phyloP scores from a whole-genome alignment of 2,888 invertebrate species.

The Adelphocoris suturalis region DNA sequence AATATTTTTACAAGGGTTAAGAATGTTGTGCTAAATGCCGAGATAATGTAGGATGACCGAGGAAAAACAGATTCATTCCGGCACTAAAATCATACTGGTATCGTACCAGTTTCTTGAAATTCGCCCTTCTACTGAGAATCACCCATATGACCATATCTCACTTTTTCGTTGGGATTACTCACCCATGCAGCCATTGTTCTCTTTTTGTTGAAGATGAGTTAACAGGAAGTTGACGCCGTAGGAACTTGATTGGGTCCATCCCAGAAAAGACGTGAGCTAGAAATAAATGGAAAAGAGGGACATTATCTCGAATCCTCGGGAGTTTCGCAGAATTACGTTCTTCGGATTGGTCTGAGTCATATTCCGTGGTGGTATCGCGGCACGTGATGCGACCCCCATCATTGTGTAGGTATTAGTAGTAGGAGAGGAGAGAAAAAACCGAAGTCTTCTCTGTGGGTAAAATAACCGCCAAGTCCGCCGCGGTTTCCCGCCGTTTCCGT shows the following conservation, averaged over 20 bases:
- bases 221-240: background rate
- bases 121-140: too few species aligned
- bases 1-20: too few species aligned
- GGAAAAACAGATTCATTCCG: too few species aligned
- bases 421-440: background rate
- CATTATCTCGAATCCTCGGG: background rate
- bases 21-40: too few species aligned
- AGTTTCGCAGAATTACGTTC: background rate
- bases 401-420: background rate
- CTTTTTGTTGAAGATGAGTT: background rate
- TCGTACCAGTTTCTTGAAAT: too few species aligned
- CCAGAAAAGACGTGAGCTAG: constrained; percentile 5
- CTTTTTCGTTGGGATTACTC: background rate
- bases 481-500: constrained; percentile 30
- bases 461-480: background rate
- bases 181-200: background rate
- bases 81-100: too few species aligned
- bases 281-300: background rate
- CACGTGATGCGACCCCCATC: background rate
- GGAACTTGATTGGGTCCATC: background rate
- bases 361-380: background rate
- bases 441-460: background rate
- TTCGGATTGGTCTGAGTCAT: constrained; percentile 6
- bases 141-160: too few species aligned
- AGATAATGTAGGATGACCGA: too few species aligned